A percentile compares a stretch with the other conserved stretches of the same genome.
Conservation (phyloP, 2,888 invertebrate genomes). For the Lasioglossum lativentre region DNA sequence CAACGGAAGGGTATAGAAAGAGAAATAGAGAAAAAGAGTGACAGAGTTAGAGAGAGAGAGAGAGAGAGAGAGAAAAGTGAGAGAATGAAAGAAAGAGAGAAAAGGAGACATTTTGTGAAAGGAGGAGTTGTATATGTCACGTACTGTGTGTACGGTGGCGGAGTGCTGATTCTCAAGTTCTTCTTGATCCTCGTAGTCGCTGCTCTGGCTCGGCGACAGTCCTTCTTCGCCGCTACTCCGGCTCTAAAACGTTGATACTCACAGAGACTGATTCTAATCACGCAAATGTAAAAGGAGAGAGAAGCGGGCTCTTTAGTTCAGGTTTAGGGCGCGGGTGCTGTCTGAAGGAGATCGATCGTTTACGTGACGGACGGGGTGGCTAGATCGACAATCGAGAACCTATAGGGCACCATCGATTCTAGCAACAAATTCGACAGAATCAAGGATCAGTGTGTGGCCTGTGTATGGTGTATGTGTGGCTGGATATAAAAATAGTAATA, state of each 20-base stretch:
- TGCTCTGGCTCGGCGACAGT: slow-evolving; percentile 88
- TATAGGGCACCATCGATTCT: slow-evolving; percentile 38
- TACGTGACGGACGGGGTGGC: slow-evolving; percentile 35
- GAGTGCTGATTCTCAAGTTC: slow-evolving; percentile 88
- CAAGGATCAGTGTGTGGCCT: slow-evolving; percentile 18
- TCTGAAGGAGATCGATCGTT: slow-evolving; percentile 50
- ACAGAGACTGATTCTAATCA: slow-evolving; percentile 74
- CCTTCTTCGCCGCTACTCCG: slow-evolving; percentile 87
- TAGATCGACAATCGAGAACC: slow-evolving; percentile 47
- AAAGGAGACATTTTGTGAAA: slow-evolving; percentile 51
- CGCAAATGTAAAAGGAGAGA: slow-evolving; percentile 51
- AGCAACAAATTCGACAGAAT: slow-evolving; percentile 44
- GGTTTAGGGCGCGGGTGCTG: slow-evolving; percentile 57
- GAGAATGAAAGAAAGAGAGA: not conserved
- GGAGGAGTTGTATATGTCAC: slow-evolving; percentile 79
- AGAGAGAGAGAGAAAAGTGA: not conserved
- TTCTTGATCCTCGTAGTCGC: slow-evolving; percentile 90
- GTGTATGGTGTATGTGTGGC: slow-evolving; percentile 14
- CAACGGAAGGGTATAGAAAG: slow-evolving; percentile 12
- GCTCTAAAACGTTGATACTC: slow-evolving; percentile 82
- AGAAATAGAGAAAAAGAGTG: not conserved
- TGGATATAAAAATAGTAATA: slow-evolving; percentile 48
- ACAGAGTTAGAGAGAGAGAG: not conserved
- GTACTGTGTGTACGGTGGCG: slow-evolving; percentile 89
- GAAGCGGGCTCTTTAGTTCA: slow-evolving; percentile 61